phyloP scores from a whole-genome alignment of 1,140 invertebrate genomes.

The Zaprionus nigranus region DNA sequence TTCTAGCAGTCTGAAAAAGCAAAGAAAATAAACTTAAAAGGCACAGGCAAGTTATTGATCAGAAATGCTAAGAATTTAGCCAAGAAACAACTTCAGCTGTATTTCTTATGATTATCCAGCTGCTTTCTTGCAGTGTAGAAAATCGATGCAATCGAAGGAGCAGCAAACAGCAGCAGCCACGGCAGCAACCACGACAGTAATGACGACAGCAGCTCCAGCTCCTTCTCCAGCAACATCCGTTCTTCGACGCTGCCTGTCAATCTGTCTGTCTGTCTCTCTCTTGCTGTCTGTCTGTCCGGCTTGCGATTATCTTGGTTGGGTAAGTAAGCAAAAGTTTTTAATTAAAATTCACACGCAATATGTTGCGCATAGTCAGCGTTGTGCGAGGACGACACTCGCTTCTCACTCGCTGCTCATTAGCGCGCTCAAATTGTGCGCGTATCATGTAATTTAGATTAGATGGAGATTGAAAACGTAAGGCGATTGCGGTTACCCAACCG shows the following conservation, averaged over 20 bases:
- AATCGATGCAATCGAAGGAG: constrained; percentile 75
- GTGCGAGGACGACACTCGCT: constrained; percentile 5
- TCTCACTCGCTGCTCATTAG: constrained; percentile 64
- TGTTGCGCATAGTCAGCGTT: constrained; percentile 76
- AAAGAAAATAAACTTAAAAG: not conserved
- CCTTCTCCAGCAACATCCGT: constrained; percentile 49
- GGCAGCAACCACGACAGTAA: constrained; percentile 9
- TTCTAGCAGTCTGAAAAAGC: not conserved
- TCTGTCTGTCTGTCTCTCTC: constrained; percentile 10
- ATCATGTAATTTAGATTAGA: constrained; percentile 81
- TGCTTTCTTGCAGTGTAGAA: constrained; percentile 22
- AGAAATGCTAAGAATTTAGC: not conserved
- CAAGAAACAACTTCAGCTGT: no score
- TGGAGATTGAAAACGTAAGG: constrained; percentile 76
- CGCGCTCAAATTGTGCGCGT: constrained; percentile 79
- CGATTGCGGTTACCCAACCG: constrained; percentile 45
- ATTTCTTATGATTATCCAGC: no score
- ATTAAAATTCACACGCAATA: constrained; percentile 83
- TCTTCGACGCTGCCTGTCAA: constrained; percentile 12
- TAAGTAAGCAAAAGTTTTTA: constrained; percentile 79
- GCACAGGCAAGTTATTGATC: not conserved
- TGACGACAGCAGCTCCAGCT: constrained; percentile 5
- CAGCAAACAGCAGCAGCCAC: constrained; percentile 16
- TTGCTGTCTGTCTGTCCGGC: not conserved
- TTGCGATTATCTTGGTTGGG: constrained; percentile 70